These are phyloP conservation scores for Agrilus planipennis DNA, from an alignment of 1,140 invertebrate species.

Conservation along the genomic window DNA sequence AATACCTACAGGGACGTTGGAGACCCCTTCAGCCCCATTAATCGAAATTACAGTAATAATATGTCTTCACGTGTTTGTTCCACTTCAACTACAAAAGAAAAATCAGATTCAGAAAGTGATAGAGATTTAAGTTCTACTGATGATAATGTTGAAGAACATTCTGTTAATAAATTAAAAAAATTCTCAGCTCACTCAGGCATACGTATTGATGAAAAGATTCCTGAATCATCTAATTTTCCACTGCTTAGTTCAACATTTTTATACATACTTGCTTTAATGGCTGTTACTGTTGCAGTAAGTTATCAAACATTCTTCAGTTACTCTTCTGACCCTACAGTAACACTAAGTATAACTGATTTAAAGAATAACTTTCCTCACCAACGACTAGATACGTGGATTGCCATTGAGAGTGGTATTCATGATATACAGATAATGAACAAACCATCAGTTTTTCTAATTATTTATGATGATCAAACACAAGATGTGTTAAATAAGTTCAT, in stretches of 20 bases:
- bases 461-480: constrained; percentile 17
- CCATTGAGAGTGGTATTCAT: constrained; percentile 15
- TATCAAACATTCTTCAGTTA: background rate
- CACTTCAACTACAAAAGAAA: background rate
- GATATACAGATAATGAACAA: constrained; percentile 14
- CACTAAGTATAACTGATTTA: background rate
- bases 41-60: background rate
- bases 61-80: background rate
- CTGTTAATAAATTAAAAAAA: background rate
- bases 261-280: background rate
- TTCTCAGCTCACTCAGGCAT: background rate
- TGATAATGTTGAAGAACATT: background rate
- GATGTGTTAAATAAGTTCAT: constrained; percentile 15
- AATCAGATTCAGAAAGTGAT: background rate
- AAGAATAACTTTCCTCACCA: constrained; percentile 15
- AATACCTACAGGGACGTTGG: no score
- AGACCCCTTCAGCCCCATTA: background rate
- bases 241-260: background rate
- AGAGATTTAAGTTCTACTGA: background rate
- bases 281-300: background rate
- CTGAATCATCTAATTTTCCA: background rate
- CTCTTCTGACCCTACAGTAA: background rate
- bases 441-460: constrained; percentile 21
- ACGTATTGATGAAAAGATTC: background rate
- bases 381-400: constrained; percentile 16